Evolutionary conservation across 2,888 invertebrate species (phyloP).

Genomic region (Caradrina kadenii): DNA sequence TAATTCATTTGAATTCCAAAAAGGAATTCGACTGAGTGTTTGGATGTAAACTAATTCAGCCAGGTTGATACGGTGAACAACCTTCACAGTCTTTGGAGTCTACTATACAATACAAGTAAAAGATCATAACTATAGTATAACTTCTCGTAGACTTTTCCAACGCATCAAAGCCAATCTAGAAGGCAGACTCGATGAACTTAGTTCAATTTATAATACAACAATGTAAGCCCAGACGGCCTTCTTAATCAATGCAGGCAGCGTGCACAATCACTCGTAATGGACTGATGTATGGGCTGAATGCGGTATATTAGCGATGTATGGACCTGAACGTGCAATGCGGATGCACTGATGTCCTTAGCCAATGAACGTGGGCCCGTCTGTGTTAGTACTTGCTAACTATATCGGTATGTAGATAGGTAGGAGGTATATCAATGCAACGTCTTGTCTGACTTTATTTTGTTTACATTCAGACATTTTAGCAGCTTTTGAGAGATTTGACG

Average conservation of each 20-base stretch:
- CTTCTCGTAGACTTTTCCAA: neutral
- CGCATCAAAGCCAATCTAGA: constrained; percentile 39
- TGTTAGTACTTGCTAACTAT: constrained; percentile 18
- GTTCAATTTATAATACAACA: constrained; percentile 69
- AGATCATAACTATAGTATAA: too few relatives aligned
- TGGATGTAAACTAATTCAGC: too few relatives aligned
- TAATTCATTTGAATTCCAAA: too few relatives aligned
- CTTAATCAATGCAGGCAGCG: constrained; percentile 84
- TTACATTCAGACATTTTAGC: too few relatives aligned
- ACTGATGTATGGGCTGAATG: constrained; percentile 79
- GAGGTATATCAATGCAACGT: neutral
- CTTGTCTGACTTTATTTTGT: neutral
- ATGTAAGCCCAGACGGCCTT: constrained; percentile 74
- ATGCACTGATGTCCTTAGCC: constrained; percentile 81
- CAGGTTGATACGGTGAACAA: too few relatives aligned
- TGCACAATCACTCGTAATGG: constrained; percentile 85
- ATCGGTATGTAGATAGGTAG: constrained; percentile 12
- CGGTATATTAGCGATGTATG: constrained; percentile 63
- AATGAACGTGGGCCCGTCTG: constrained; percentile 79
- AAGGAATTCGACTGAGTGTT: too few relatives aligned
- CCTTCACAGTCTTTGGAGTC: too few relatives aligned
- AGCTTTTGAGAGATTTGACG: too few relatives aligned
- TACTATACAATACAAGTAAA: too few relatives aligned
- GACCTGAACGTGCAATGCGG: constrained; percentile 72
- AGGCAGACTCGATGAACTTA: constrained; percentile 38